These are phyloP conservation scores for Polydesmus complanatus DNA, from an alignment of 2,888 invertebrate genomes.

Conservation along the genomic window DNA sequence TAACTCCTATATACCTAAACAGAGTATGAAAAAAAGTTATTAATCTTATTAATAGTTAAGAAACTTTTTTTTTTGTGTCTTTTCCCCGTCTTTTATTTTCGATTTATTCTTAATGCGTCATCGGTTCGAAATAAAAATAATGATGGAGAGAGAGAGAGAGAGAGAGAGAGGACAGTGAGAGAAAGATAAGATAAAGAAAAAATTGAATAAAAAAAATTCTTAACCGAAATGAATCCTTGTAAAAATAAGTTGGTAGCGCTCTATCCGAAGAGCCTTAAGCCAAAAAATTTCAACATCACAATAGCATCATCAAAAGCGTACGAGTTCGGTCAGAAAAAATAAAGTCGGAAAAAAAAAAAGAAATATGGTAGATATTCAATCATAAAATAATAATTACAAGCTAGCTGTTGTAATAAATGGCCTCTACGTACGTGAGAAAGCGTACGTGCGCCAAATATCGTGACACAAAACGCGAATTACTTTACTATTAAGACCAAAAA, in stretches of 20 bases:
- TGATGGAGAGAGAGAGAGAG: too few species aligned
- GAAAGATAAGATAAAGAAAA: too few species aligned
- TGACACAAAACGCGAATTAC: neutral
- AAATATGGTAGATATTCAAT: neutral
- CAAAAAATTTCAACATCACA: neutral
- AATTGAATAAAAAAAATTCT: too few species aligned
- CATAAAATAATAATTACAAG: neutral
- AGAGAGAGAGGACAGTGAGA: too few species aligned
- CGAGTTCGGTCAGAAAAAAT: neutral
- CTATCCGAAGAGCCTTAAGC: neutral
- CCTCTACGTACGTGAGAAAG: neutral
- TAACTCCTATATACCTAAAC: neutral
- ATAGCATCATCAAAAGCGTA: neutral
- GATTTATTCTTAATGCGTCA: neutral
- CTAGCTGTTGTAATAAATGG: neutral
- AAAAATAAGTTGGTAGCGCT: too few species aligned
- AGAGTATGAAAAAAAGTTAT: neutral
- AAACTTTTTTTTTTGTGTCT: neutral
- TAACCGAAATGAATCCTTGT: too few species aligned
- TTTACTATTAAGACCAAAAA: too few species aligned
- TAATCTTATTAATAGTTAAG: neutral
- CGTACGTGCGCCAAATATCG: neutral
- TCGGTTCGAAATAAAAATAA: neutral
- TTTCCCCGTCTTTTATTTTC: too few species aligned
- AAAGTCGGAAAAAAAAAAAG: neutral